phyloP scores from a whole-genome alignment of 2,888 invertebrate species.

The Pterostichus madidus region DNA sequence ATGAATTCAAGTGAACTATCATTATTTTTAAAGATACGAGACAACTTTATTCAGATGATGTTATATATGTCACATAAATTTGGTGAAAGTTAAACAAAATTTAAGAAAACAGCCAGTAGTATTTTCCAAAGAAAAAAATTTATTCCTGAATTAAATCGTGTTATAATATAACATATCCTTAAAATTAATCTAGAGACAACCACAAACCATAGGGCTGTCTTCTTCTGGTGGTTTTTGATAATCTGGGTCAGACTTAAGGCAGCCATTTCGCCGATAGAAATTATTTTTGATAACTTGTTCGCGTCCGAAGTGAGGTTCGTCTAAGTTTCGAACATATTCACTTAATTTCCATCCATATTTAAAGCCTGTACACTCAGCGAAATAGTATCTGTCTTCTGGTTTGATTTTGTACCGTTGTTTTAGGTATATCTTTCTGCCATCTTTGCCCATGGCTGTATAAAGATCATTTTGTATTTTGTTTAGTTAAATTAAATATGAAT shows the following conservation, averaged over 20 bases:
- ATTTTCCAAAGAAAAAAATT: too few relatives aligned
- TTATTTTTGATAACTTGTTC: conserved; percentile 79
- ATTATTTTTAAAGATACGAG: too few relatives aligned
- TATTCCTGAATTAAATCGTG: too few relatives aligned
- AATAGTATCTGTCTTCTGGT: conserved; percentile 81
- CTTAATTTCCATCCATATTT: conserved; percentile 82
- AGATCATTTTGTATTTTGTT: background rate
- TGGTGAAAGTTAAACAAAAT: too few relatives aligned
- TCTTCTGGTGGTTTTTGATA: conserved; percentile 79
- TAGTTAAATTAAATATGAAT: background rate
- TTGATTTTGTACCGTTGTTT: conserved; percentile 77
- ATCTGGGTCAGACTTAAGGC: conserved; percentile 79
- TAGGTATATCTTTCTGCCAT: conserved; percentile 78
- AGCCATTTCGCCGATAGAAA: conserved; percentile 80
- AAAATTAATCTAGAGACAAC: conserved; percentile 67
- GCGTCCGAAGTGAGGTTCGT: conserved; percentile 77
- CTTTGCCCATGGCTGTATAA: conserved; percentile 74
- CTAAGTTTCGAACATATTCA: conserved; percentile 71
- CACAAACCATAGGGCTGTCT: conserved; percentile 74
- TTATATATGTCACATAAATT: too few relatives aligned
- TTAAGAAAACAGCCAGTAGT: too few relatives aligned
- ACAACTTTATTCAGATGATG: too few relatives aligned
- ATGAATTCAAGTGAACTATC: too few relatives aligned
- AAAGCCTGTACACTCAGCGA: conserved; percentile 78
- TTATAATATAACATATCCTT: too few relatives aligned